A percentile compares a stretch with the other conserved stretches of the same genome.
Conservation (phyloP, 1,140 invertebrate genomes). For the Maniola jurtina region DNA sequence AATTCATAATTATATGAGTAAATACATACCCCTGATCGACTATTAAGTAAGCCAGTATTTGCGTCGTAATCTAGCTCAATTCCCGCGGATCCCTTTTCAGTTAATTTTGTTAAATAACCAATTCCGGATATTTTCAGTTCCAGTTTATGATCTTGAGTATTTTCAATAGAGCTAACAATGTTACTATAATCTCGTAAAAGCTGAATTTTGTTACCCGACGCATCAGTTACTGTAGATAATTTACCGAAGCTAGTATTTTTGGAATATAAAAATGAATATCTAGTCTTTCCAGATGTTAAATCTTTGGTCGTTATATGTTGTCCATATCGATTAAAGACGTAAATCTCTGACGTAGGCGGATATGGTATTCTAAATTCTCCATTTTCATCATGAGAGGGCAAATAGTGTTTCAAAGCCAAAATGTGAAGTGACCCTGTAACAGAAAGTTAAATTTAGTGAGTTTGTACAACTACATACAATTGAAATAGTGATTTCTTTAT, state of each 20-base stretch:
- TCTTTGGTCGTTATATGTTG: slow-evolving; percentile 97
- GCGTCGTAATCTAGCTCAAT: slow-evolving; percentile 92
- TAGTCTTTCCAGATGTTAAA: slow-evolving; percentile 92
- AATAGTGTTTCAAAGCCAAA: slow-evolving; percentile 92
- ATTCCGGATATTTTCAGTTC: slow-evolving; percentile 93
- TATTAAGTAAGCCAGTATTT: slow-evolving; percentile 88
- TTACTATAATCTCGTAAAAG: slow-evolving; percentile 94
- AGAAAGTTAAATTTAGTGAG: not conserved
- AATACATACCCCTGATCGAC: slow-evolving; percentile 85
- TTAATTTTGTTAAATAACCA: slow-evolving; percentile 90
- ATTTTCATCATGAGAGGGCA: slow-evolving; percentile 92
- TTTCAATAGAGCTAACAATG: slow-evolving; percentile 94
- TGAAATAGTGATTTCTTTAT: not conserved
- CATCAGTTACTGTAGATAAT: slow-evolving; percentile 94
- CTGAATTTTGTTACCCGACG: slow-evolving; percentile 95
- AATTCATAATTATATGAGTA: not conserved
- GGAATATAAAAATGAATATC: slow-evolving; percentile 97
- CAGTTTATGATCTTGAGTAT: slow-evolving; percentile 94
- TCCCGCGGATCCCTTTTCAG: slow-evolving; percentile 89
- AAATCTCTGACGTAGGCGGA: slow-evolving; percentile 93
- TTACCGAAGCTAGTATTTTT: slow-evolving; percentile 98
- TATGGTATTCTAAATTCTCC: slow-evolving; percentile 96
- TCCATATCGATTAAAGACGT: slow-evolving; percentile 96
- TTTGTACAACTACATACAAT: not conserved
- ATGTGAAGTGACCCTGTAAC: slow-evolving; percentile 88